Percentiles rank a stretch among this genome's conserved stretches.
phyloP scores from a whole-genome alignment of 2,888 invertebrate species.

The Rhagonycha fulva region DNA sequence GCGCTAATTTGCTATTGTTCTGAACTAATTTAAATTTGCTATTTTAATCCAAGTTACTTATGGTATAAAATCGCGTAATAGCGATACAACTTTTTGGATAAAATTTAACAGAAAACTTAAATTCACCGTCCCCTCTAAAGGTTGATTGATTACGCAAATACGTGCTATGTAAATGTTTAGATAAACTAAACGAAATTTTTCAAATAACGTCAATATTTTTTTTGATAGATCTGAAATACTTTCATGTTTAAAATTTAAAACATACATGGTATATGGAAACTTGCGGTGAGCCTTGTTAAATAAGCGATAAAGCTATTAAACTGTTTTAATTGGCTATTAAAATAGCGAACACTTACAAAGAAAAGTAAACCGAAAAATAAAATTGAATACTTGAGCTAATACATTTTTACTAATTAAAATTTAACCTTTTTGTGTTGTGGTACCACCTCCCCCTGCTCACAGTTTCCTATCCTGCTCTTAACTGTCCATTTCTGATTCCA shows the following conservation, averaged over 20 bases:
- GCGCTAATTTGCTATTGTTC: background rate
- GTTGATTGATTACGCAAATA: background rate
- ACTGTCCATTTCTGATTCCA: too few relatives aligned
- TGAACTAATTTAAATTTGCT: background rate
- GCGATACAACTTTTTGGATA: background rate
- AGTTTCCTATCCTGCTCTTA: too few relatives aligned
- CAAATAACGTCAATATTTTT: background rate
- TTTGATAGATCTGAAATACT: background rate
- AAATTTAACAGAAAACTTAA: background rate
- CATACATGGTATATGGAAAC: background rate
- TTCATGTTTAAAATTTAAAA: background rate
- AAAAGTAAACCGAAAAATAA: background rate
- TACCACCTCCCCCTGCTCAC: too few relatives aligned
- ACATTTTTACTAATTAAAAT: background rate
- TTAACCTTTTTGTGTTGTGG: too few relatives aligned
- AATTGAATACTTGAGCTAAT: background rate
- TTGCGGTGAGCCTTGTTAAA: background rate
- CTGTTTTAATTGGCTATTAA: background rate
- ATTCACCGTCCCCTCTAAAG: background rate
- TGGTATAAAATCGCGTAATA: background rate
- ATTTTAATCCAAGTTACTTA: background rate
- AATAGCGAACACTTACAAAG: background rate
- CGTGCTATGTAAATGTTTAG: background rate
- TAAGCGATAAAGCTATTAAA: background rate
- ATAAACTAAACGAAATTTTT: background rate